Base-by-base conservation (phyloP, 2,888 invertebrate species). In the Protodeltote pygarga region DNA sequence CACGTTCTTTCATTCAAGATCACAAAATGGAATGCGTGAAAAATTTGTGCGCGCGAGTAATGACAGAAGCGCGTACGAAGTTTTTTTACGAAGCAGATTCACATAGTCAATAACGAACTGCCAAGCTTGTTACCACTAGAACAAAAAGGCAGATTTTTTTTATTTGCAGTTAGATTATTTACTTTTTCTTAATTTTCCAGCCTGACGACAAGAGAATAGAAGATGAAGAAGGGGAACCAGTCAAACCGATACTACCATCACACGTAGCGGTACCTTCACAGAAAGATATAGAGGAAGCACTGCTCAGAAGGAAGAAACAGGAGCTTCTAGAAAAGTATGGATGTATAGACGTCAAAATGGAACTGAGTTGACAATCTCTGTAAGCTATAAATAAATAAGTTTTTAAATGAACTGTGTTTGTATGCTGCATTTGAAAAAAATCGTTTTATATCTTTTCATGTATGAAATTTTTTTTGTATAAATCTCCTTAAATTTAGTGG, bases 251-350 rank as follows among this genome's bases (percentile, higher is more conserved):
- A 21, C 74, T 79, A 14, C 81, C 87, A 23, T 84, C 90, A 1
- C 98, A 98, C 81, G 98, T 98, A 29, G 95, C 97, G 4, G 98
- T 99, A 19, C 99, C 99, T 0, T 96, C 97, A 8, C 98, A 99
- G 83, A 95, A 96, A 83, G 98, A 99, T 82, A 96, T 99, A 55
- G 98, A 98, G 79, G 96, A 97, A 73, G 98, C 98, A 0, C 90
- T 99, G 42, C 92, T 99, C 0, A 94, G 94, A 60, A 94, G 97
- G 74, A 97, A 98, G 84, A 99, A 99, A 84, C 96, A 96, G 81
- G 98, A 99, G 83, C 91, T 99, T 25, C 81, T 99, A 49, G 96
- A 96, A 68, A 96, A 95, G 85, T 98, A 97, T 83, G 95, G 93
- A 0, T 93, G 93, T 51, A 70, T 87, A 71, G 93, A 93, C 31